Conservation (phyloP, 1,140 invertebrate genomes). For the Listronotus bonariensis region DNA sequence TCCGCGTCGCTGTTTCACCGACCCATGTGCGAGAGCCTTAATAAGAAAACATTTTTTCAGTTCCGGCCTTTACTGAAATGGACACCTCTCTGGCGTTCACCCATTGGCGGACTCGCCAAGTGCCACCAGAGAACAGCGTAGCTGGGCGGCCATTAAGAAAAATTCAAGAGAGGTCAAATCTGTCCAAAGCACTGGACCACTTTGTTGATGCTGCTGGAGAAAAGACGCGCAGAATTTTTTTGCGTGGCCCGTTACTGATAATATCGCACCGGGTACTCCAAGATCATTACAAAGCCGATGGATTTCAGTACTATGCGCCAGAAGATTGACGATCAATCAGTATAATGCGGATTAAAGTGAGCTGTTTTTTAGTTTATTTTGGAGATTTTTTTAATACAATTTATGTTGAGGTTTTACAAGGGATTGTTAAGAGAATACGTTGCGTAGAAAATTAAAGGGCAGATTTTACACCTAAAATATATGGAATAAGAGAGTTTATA, state of each 20-base stretch:
- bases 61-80: slow-evolving; percentile 7
- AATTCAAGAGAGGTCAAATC: slow-evolving; percentile 75
- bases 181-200: slow-evolving; percentile 84
- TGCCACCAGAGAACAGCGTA: slow-evolving; percentile 62
- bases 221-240: slow-evolving; percentile 94
- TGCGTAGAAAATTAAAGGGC: too few relatives aligned
- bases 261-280: slow-evolving; percentile 94
- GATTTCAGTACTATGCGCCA: slow-evolving; percentile 95
- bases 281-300: slow-evolving; percentile 93
- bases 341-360: slow-evolving; percentile 71
- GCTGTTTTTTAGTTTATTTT: too few relatives aligned
- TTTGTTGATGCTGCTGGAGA: slow-evolving; percentile 79
- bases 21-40: too few relatives aligned
- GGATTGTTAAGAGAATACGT: too few relatives aligned
- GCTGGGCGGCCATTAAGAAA: slow-evolving; percentile 71
- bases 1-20: too few relatives aligned
- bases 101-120: slow-evolving; percentile 41
- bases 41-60: too few relatives aligned
- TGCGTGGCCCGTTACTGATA: slow-evolving; percentile 95
- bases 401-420: too few relatives aligned
- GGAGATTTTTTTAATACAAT: too few relatives aligned
- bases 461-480: too few relatives aligned
- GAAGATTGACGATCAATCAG: slow-evolving; percentile 90
- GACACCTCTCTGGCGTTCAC: slow-evolving; percentile 28
- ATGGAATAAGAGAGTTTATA: too few relatives aligned